Conservation (phyloP, 2,797 vertebrate species). For the Hydrocynus forskahlii region DNA sequence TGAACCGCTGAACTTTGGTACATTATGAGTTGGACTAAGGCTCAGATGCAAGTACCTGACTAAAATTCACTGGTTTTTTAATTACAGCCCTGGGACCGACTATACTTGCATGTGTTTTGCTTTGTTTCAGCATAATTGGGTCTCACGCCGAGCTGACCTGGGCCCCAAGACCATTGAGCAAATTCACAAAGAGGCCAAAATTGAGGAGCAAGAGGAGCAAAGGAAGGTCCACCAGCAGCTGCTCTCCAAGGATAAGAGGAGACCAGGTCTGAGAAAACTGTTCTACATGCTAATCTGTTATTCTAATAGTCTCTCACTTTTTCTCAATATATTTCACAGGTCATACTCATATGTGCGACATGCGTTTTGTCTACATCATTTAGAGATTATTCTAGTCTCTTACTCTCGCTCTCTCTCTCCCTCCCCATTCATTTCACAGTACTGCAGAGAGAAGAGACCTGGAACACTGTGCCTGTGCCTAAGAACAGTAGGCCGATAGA, state of each 20-base stretch:
- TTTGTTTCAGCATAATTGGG: constrained; percentile 82
- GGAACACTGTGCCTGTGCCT: constrained; percentile 96
- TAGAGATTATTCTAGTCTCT: too few relatives aligned
- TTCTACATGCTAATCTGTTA: constrained; percentile 37
- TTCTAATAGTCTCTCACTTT: too few relatives aligned
- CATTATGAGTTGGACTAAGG: too few relatives aligned
- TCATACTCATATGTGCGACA: too few relatives aligned
- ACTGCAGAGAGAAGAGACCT: constrained; percentile 89
- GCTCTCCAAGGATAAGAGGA: constrained; percentile 95
- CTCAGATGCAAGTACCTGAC: too few relatives aligned
- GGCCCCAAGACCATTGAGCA: constrained; percentile 91
- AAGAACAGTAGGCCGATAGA: constrained; percentile 98
- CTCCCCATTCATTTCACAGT: constrained; percentile 22
- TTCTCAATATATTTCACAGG: too few relatives aligned
- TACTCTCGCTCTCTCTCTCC: not conserved
- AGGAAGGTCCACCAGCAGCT: constrained; percentile 88
- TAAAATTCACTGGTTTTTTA: not conserved
- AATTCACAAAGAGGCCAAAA: constrained; percentile 90
- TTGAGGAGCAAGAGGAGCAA: constrained; percentile 89
- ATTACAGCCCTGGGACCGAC: not conserved
- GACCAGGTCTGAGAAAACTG: constrained; percentile 81
- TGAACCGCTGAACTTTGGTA: too few relatives aligned
- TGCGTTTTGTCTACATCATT: too few relatives aligned
- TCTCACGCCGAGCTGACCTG: constrained; percentile 85
- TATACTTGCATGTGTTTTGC: not conserved